A percentile compares a stretch with the other conserved stretches of the same genome.
Evolutionary conservation across 2,113 vertebrate species (phyloP).

Genomic region (Cairina moschata): DNA sequence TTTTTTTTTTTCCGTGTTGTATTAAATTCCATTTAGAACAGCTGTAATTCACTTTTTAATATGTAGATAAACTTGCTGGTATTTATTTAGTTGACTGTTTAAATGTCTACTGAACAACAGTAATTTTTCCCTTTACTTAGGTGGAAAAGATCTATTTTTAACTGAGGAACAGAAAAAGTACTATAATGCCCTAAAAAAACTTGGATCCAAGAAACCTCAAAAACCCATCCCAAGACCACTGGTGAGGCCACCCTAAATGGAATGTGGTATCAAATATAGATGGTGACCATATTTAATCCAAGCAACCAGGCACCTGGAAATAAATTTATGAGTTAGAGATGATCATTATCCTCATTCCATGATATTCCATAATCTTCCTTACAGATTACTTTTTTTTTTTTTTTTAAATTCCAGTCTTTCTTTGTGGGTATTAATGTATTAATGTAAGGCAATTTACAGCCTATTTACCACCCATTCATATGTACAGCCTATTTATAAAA

Average conservation of each 20-base stretch:
- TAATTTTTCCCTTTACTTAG: conserved; percentile 83
- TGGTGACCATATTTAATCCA: neutral
- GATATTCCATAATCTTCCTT: neutral
- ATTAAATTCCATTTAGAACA: neutral
- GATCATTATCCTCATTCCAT: neutral
- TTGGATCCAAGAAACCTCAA: conserved; percentile 94
- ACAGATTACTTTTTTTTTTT: neutral
- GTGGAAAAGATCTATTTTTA: conserved; percentile 96
- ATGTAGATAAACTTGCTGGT: neutral
- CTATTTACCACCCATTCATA: neutral
- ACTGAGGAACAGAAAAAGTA: conserved; percentile 98
- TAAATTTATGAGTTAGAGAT: neutral
- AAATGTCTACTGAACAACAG: conserved; percentile 55
- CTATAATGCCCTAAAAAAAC: conserved; percentile 96
- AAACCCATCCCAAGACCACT: conserved; percentile 91
- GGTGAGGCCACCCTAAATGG: conserved; percentile 75
- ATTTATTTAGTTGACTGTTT: neutral
- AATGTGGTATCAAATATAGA: neutral
- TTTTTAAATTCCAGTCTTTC: neutral
- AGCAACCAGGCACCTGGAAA: neutral
- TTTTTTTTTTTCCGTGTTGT: neutral
- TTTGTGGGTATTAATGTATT: neutral
- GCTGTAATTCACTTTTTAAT: neutral
- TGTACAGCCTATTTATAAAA: neutral
- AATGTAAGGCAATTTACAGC: neutral